These are phyloP conservation scores for Scomberomorus guttatus DNA, from an alignment of 2,797 vertebrate species.

Conservation along the genomic window DNA sequence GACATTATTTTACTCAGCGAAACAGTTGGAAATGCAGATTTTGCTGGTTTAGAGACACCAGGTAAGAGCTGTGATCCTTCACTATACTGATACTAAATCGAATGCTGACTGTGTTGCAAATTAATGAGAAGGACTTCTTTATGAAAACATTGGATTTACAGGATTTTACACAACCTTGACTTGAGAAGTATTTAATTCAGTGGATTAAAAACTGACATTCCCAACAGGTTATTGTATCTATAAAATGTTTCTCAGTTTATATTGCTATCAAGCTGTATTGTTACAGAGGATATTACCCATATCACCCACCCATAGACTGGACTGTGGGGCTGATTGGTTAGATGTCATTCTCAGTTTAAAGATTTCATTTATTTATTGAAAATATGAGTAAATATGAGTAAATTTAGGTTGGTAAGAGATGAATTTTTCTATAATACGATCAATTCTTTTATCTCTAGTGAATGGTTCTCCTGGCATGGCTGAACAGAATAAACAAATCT, in stretches of 20 bases:
- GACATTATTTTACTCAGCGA: no score
- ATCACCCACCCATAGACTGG: not conserved
- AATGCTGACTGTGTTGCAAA: conserved; percentile 2
- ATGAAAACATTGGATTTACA: not conserved
- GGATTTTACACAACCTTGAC: conserved; percentile 12
- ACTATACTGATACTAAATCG: not conserved
- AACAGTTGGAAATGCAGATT: no score
- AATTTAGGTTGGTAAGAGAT: not conserved
- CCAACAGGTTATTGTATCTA: conserved; percentile 1
- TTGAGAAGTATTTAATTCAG: conserved; percentile 10
- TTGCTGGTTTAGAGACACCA: no score
- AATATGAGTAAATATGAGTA: no score
- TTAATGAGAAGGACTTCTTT: not conserved
- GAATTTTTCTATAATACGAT: not conserved
- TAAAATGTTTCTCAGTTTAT: not conserved
- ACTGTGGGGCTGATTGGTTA: not conserved
- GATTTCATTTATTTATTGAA: no score
- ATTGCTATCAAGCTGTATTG: not conserved
- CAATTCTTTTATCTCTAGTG: not conserved
- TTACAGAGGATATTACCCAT: not conserved
- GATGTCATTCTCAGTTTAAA: not conserved
- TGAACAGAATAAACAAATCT: conserved; percentile 34
- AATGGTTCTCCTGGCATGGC: not conserved
- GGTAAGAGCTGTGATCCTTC: no score
- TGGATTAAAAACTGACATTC: conserved; percentile 13